Conservation (phyloP, 2,113 vertebrate genomes). For the Myrmecobius fasciatus region DNA sequence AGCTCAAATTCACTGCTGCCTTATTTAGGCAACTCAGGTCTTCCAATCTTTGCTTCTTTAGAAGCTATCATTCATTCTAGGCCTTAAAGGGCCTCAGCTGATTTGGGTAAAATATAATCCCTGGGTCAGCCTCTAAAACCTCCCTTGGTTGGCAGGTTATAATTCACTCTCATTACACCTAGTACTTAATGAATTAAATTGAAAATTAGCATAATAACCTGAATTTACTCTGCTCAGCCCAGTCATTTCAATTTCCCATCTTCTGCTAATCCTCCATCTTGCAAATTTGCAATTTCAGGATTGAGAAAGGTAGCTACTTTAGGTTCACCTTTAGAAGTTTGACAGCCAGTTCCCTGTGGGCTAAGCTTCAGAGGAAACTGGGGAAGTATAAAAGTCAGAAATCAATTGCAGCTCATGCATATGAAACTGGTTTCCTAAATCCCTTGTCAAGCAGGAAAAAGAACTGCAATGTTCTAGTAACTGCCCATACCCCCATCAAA, state of each 20-base stretch:
- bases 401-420: conserved; percentile 28
- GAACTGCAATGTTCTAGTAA: not conserved
- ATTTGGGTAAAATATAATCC: not conserved
- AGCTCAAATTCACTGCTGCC: not conserved
- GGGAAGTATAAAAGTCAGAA: conserved; percentile 37
- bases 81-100: not conserved
- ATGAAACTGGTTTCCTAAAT: not conserved
- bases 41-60: not conserved
- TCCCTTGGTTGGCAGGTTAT: not conserved
- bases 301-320: not conserved
- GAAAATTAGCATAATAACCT: not conserved
- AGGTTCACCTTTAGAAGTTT: not conserved
- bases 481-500: not conserved
- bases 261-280: not conserved
- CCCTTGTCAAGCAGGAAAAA: not conserved
- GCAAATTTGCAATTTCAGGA: conserved; percentile 1
- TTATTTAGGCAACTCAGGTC: not conserved
- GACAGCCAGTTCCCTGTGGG: not conserved
- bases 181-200: not conserved
- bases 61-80: not conserved
- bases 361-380: conserved; percentile 22
- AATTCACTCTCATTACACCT: not conserved
- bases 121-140: not conserved
- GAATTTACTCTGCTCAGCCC: not conserved
- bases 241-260: conserved; percentile 36